These are phyloP conservation scores for Antitype chi DNA, from an alignment of 2,888 invertebrate genomes.

Conservation along the genomic window DNA sequence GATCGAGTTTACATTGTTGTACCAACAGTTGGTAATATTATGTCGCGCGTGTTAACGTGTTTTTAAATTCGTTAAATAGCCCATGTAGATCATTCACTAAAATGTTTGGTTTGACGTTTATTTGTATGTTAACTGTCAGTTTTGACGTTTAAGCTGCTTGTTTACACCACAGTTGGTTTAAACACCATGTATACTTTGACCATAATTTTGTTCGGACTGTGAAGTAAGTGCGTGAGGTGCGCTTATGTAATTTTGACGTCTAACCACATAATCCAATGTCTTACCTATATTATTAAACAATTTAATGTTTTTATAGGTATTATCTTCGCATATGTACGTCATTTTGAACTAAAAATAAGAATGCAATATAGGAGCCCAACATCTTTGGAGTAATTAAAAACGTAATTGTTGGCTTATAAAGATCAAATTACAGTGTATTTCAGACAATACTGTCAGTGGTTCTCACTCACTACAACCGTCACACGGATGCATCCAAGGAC, in stretches of 20 bases:
- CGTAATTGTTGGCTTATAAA: not conserved
- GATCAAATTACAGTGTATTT: constrained; percentile 9
- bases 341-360: not conserved
- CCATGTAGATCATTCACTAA: constrained; percentile 20
- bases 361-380: not conserved
- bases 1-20: constrained; percentile 61
- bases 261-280: not conserved
- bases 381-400: not conserved
- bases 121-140: constrained; percentile 15
- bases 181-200: not conserved
- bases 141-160: not conserved
- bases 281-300: not conserved
- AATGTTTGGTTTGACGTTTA: constrained; percentile 16
- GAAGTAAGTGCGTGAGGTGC: not conserved
- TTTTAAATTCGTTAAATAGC: constrained; percentile 50
- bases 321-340: not conserved
- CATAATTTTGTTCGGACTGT: not conserved
- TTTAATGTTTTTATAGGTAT: not conserved
- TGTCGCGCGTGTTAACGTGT: constrained; percentile 39
- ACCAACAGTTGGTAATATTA: constrained; percentile 51
- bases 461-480: constrained; percentile 20
- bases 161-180: not conserved
- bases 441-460: not conserved
- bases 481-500: constrained; percentile 63
- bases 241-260: not conserved